Base-by-base conservation (phyloP, 2,888 invertebrate species). In the Drosophila quasianomalipes region DNA sequence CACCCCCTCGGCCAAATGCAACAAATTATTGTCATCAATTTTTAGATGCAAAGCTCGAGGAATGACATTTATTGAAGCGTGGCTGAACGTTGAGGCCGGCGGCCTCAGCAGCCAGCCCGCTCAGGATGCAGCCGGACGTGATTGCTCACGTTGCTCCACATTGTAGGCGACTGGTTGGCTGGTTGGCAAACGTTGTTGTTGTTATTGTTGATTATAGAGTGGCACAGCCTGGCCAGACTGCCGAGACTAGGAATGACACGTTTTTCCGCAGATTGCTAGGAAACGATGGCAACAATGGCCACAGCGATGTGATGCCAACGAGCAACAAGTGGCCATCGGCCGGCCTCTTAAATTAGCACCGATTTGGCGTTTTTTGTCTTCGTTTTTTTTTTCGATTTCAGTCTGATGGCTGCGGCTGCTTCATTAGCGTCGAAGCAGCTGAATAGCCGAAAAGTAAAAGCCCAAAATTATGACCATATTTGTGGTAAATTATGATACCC, bases 21-120 rank as follows among this genome's bases (percentile, higher is more conserved):
- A 86, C 89, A 89, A 89, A 89, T 89, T 89, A 91, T 91, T 89
- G 89, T 86, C 91, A 89, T 91, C 89, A 89, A 90, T 89, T 89
- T 91, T 89, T 84, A 85, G 86, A 82, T 82, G 84, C 90, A 89
- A 79, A 79, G 89, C 91, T 90, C 79, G 89, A 87, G 91, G 89
- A 90, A 81, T 90, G 89, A 90, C 89, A 90, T 91, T 91, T 91
- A 90, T 90, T 90, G 91, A 89, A 90, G 85, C 90, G 74, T 91
- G 83, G 77, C 82, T 64, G 61, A 83, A 79, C 65, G 70, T 52
- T 70, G 74, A 61, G 80, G 72, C 88, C 76, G 58, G 57, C 70
- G 78, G 75, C 71, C 47, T 60, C 60, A 37, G 75, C 52, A 62
- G 58, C 44, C 58, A 49, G 57, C 26, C 70, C 22, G 62, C 63